These are phyloP conservation scores for Pipistrellus pygmaeus DNA, from an alignment of 2,797 vertebrate species.

Conservation along the genomic window DNA sequence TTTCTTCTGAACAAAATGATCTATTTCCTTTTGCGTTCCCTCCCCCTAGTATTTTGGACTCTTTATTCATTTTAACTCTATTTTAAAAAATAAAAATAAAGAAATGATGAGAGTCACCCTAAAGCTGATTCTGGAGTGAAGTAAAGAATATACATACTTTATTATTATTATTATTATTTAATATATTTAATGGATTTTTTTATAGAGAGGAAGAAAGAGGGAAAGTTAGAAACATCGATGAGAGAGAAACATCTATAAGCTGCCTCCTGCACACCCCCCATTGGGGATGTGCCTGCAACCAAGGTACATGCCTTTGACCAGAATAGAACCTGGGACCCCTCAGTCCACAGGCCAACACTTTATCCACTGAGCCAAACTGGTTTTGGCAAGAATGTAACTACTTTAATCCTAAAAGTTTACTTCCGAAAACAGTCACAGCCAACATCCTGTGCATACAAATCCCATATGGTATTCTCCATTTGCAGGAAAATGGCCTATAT, in stretches of 20 bases:
- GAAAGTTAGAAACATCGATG: too few relatives aligned
- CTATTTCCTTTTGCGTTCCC: neutral
- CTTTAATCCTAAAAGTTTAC: neutral
- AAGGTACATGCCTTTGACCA: too few relatives aligned
- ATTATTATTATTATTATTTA: too few relatives aligned
- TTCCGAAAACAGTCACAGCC: neutral
- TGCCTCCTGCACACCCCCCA: too few relatives aligned
- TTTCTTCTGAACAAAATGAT: neutral
- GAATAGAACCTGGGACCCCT: too few relatives aligned
- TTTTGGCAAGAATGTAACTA: neutral
- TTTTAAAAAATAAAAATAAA: neutral
- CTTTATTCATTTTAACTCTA: neutral
- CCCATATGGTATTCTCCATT: neutral
- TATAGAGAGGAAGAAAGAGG: too few relatives aligned
- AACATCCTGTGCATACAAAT: fast-evolving
- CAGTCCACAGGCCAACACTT: too few relatives aligned
- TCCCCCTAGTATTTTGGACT: neutral
- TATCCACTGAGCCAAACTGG: too few relatives aligned
- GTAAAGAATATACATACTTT: neutral
- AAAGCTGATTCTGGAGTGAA: neutral
- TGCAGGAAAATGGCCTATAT: neutral
- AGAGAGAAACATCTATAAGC: too few relatives aligned
- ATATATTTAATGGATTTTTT: too few relatives aligned
- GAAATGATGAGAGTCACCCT: neutral
- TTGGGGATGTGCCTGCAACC: too few relatives aligned